These are phyloP conservation scores for Dasyurus viverrinus DNA, from an alignment of 2,113 vertebrate species.

Conservation along the genomic window DNA sequence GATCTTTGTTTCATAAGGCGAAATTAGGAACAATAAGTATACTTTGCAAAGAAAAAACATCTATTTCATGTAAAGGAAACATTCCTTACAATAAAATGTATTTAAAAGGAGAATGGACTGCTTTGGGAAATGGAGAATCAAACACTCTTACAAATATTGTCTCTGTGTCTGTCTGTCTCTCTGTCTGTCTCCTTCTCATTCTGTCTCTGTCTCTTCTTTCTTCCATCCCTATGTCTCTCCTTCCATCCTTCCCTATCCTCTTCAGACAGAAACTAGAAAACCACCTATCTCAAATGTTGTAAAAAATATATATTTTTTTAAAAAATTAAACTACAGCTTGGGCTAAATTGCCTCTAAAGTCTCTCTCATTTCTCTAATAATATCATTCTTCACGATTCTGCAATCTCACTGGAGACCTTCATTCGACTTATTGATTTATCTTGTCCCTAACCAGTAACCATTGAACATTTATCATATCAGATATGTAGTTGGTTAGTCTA, in stretches of 20 bases:
- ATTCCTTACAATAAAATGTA: neutral
- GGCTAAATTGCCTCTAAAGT: neutral
- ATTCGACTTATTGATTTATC: neutral
- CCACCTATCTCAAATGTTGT: neutral
- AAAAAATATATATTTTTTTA: neutral
- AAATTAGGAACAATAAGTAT: neutral
- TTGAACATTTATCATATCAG: neutral
- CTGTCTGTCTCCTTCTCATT: too few relatives aligned
- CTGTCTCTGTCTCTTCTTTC: too few relatives aligned
- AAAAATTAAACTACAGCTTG: neutral
- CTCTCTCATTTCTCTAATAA: neutral
- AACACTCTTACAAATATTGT: neutral
- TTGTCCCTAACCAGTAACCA: neutral
- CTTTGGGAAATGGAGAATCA: neutral
- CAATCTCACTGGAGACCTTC: neutral
- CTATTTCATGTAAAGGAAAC: neutral
- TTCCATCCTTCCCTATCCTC: too few relatives aligned
- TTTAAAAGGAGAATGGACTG: neutral
- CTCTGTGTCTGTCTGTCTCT: too few relatives aligned
- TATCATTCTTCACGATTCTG: neutral
- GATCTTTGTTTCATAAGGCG: neutral
- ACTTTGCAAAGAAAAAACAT: neutral
- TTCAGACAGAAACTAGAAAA: neutral
- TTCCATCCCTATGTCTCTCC: too few relatives aligned
- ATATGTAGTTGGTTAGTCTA: neutral